Conservation (phyloP, 2,113 vertebrate species). For the Hemiscyllium ocellatum region DNA sequence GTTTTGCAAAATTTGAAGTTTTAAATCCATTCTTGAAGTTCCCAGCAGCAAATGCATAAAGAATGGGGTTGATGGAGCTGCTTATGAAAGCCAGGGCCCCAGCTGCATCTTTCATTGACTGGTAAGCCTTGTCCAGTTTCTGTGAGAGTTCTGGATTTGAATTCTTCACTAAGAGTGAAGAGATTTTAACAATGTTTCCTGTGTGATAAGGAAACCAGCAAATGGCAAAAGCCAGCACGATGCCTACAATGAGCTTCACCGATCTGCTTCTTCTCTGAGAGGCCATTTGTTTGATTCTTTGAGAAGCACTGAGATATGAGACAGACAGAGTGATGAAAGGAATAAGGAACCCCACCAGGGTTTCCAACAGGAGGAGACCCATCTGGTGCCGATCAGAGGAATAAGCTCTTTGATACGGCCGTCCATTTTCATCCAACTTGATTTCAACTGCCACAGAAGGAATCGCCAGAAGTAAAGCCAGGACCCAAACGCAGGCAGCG, state of each 20-base stretch:
- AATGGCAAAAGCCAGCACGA: slow-evolving; percentile 58
- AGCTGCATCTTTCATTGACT: slow-evolving; percentile 49
- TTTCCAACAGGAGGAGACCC: slow-evolving; percentile 55
- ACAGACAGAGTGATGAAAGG: slow-evolving; percentile 58
- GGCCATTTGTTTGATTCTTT: slow-evolving; percentile 59
- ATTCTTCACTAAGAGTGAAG: slow-evolving; percentile 43
- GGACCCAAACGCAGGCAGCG: slow-evolving; percentile 52
- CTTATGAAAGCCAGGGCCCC: slow-evolving; percentile 63
- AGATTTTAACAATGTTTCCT: slow-evolving; percentile 49
- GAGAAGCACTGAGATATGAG: slow-evolving; percentile 61
- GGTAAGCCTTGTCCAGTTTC: slow-evolving; percentile 42
- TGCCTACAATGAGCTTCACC: slow-evolving; percentile 57
- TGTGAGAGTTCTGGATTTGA: slow-evolving; percentile 10
- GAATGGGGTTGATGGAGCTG: slow-evolving; percentile 61
- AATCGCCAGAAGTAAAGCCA: slow-evolving; percentile 55
- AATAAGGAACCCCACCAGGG: slow-evolving; percentile 58
- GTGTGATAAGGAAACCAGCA: slow-evolving; percentile 65
- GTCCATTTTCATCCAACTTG: background rate
- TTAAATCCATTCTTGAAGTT: slow-evolving; percentile 57
- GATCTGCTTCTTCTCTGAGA: slow-evolving; percentile 61
- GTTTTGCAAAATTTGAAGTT: slow-evolving; percentile 59
- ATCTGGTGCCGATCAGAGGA: slow-evolving; percentile 49
- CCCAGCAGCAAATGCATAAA: slow-evolving; percentile 64
- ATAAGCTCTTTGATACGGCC: slow-evolving; percentile 41
- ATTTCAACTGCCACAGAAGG: slow-evolving; percentile 40